Evolutionary conservation across 1,140 invertebrate species (phyloP).

Genomic region (Cephus cinctus): DNA sequence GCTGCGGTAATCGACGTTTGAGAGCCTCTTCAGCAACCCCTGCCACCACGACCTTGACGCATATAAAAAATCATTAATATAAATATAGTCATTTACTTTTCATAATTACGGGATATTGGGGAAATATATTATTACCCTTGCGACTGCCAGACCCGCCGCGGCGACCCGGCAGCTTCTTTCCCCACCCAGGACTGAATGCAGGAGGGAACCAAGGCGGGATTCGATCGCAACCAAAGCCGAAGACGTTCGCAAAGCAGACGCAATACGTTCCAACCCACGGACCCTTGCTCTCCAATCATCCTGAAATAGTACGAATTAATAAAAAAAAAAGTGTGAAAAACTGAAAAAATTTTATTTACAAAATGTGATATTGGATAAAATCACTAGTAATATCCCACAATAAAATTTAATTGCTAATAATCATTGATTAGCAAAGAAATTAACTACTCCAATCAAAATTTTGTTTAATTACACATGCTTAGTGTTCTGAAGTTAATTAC

Average conservation of each 20-base stretch:
- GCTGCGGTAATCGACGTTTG: constrained; percentile 47
- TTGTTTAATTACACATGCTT: no score
- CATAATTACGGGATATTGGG: no score
- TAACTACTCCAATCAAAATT: no score
- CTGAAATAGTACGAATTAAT: constrained; percentile 37
- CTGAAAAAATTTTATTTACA: no score
- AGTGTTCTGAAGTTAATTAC: no score
- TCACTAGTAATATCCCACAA: no score
- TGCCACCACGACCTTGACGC: constrained; percentile 42
- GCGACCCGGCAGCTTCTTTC: constrained; percentile 63
- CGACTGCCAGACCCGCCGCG: constrained; percentile 59
- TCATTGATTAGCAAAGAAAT: no score
- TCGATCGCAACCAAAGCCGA: constrained; percentile 57
- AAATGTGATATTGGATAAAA: no score
- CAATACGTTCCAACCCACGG: constrained; percentile 59
- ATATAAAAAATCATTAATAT: constrained; percentile 15
- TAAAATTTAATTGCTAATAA: no score
- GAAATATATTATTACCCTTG: constrained; percentile 43
- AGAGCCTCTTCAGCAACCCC: constrained; percentile 50
- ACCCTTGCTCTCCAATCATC: constrained; percentile 62
- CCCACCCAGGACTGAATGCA: constrained; percentile 61
- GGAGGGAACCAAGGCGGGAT: constrained; percentile 63
- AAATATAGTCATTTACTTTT: no score
- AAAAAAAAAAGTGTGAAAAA: no score
- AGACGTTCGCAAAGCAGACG: constrained; percentile 55